Conservation (phyloP, 2,888 invertebrate genomes). For the Mimachlamys varia region DNA sequence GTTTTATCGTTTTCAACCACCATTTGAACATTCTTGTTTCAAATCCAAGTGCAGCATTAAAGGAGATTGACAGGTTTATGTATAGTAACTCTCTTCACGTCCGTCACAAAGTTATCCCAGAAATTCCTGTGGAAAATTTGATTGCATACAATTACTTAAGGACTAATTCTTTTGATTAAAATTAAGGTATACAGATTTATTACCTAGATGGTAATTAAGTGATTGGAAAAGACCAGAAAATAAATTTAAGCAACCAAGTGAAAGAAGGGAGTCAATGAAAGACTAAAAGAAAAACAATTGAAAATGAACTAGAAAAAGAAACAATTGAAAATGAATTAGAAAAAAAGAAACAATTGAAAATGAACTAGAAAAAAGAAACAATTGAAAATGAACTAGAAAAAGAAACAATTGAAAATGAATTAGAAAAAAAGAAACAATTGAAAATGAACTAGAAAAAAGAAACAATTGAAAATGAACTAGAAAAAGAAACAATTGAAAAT, state of each 20-base stretch:
- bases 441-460: no score
- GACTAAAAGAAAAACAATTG: background rate
- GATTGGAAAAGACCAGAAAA: no score
- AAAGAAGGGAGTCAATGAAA: background rate
- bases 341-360: background rate
- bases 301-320: background rate
- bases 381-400: no score
- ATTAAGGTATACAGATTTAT: no score
- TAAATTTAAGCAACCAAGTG: no score
- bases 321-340: background rate
- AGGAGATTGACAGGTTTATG: background rate
- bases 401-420: no score
- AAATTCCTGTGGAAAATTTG: background rate
- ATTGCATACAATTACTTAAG: background rate
- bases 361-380: no score
- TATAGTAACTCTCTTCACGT: background rate
- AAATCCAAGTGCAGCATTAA: background rate
- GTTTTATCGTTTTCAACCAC: background rate
- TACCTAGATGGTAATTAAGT: no score
- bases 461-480: background rate
- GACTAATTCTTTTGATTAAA: background rate
- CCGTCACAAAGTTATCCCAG: background rate
- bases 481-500: no score
- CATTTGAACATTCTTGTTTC: conserved; percentile 15
- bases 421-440: no score